phyloP scores from a whole-genome alignment of 2,797 vertebrate species.

The Babyrousa celebensis region DNA sequence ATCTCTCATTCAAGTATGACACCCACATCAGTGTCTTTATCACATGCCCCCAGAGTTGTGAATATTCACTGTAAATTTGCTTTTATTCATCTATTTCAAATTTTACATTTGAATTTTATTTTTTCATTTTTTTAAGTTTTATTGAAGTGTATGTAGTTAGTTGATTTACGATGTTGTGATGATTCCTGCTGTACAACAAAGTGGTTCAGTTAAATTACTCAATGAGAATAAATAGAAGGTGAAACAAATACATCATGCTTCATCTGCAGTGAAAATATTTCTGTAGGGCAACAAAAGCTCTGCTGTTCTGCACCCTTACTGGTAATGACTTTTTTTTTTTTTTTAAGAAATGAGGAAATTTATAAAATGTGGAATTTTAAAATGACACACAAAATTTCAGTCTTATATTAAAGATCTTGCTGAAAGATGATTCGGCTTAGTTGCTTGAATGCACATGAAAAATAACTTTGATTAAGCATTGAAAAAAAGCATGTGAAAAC shows the following conservation, averaged over 20 bases:
- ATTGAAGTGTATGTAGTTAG: too few species aligned
- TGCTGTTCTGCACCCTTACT: not conserved
- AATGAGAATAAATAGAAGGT: not conserved
- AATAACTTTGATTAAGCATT: slow-evolving; percentile 33
- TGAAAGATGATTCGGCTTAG: not conserved
- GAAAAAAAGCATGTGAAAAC: slow-evolving; percentile 40
- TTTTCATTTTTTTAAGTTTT: too few species aligned
- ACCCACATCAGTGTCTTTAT: not conserved
- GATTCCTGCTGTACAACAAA: too few species aligned
- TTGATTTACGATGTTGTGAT: too few species aligned
- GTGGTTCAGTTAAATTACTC: slow-evolving; percentile 8
- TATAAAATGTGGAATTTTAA: not conserved
- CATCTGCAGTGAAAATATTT: not conserved
- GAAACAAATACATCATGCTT: not conserved
- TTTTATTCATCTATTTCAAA: not conserved
- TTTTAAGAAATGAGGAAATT: slow-evolving; percentile 25
- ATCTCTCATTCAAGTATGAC: slow-evolving; percentile 2
- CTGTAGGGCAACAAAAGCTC: not conserved
- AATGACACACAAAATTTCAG: slow-evolving; percentile 16
- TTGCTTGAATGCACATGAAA: slow-evolving; percentile 56
- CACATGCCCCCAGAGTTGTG: not conserved
- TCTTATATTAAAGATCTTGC: not conserved
- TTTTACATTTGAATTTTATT: slow-evolving; percentile 1
- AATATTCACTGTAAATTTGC: slow-evolving; percentile 3
- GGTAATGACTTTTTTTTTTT: not conserved